Evolutionary conservation across 2,113 vertebrate genomes (phyloP).

Genomic region (Neomonachus schauinslandi): DNA sequence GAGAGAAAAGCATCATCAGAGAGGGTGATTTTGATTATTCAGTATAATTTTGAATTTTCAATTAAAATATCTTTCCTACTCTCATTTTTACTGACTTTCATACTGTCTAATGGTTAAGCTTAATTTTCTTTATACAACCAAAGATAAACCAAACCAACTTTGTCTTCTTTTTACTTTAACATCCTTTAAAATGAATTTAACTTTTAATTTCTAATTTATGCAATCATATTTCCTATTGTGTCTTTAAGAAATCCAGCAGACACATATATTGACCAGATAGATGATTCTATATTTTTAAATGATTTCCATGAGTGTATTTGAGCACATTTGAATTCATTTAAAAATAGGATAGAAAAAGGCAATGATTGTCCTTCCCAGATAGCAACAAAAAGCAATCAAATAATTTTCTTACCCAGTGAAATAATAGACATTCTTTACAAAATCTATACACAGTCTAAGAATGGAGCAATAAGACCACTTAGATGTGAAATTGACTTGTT

Average conservation of each 20-base stretch:
- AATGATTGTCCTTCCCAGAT: conserved; percentile 59
- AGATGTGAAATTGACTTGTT: conserved; percentile 65
- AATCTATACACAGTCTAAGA: conserved; percentile 57
- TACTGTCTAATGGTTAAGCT: neutral
- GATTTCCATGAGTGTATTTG: conserved; percentile 50
- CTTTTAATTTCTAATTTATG: neutral
- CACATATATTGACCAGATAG: neutral
- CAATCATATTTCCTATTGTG: neutral
- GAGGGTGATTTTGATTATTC: neutral
- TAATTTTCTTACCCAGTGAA: conserved; percentile 52
- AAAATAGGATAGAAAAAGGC: conserved; percentile 76
- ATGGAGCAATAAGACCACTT: conserved; percentile 58
- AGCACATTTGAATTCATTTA: conserved; percentile 63
- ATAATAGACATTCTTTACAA: conserved; percentile 75
- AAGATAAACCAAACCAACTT: neutral
- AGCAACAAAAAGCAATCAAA: conserved; percentile 67
- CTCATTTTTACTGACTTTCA: neutral
- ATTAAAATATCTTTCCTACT: neutral
- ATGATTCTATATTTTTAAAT: conserved; percentile 57
- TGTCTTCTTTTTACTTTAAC: neutral
- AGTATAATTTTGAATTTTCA: neutral
- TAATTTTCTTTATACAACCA: neutral
- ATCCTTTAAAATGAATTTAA: neutral
- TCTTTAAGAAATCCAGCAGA: neutral
- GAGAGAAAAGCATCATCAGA: neutral